Evolutionary conservation across 2,797 vertebrate species (phyloP).

Genomic region (Eulemur rubriventer): DNA sequence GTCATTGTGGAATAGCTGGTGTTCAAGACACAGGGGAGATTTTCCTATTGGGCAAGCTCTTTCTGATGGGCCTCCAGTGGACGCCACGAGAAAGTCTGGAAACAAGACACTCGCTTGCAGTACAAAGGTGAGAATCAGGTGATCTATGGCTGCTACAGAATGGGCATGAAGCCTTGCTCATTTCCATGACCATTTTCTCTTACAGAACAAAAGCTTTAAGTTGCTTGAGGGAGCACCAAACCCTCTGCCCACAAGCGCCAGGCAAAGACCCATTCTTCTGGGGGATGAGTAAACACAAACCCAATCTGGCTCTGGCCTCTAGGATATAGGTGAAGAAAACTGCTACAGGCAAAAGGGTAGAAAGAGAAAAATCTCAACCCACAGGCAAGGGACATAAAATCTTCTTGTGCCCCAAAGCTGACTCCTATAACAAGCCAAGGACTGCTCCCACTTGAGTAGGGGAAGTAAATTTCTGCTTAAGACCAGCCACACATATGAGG

Average conservation of each 20-base stretch:
- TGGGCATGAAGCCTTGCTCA: background rate
- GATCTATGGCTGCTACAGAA: background rate
- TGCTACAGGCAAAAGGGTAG: background rate
- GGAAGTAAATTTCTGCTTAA: background rate
- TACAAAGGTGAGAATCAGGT: background rate
- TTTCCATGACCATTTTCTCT: background rate
- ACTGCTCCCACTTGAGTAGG: background rate
- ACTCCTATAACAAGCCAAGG: background rate
- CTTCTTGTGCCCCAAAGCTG: background rate
- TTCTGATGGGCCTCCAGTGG: rapidly evolving
- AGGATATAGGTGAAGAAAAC: background rate
- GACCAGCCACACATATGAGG: background rate
- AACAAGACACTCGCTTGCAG: background rate
- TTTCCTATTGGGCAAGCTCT: background rate
- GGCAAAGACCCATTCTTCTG: background rate
- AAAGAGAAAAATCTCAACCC: background rate
- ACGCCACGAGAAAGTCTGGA: background rate
- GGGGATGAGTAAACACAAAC: background rate
- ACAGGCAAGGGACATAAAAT: background rate
- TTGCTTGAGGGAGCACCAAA: background rate
- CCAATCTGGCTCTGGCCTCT: background rate
- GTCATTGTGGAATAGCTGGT: background rate
- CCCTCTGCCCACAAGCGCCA: background rate
- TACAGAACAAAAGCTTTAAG: background rate
- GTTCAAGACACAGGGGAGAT: background rate